phyloP scores from a whole-genome alignment of 2,888 invertebrate species.

The Microctonus aethiopoides region DNA sequence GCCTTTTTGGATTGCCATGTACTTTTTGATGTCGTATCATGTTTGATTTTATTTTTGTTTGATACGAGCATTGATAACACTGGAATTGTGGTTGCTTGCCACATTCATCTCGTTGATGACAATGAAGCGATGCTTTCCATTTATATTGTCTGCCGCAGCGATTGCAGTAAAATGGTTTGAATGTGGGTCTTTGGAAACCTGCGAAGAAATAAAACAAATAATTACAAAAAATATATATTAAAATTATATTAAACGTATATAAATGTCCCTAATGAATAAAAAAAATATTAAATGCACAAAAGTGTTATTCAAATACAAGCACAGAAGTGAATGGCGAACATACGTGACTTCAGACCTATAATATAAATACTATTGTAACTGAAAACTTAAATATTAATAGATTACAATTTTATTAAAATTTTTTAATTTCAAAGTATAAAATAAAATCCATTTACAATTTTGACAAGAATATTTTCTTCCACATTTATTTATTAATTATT shows the following conservation, averaged over 20 bases:
- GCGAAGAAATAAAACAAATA: constrained; percentile 42
- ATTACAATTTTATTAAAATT: background rate
- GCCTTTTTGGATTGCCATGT: constrained; percentile 39
- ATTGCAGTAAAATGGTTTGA: constrained; percentile 62
- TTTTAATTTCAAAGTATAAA: background rate
- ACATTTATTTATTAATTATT: constrained; percentile 43
- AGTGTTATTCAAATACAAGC: background rate
- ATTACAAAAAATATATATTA: background rate
- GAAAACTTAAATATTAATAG: background rate
- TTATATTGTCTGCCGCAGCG: constrained; percentile 52
- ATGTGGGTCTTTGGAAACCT: constrained; percentile 35
- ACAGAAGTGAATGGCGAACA: background rate
- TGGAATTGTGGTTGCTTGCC: constrained; percentile 56
- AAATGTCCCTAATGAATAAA: background rate
- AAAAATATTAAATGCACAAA: background rate
- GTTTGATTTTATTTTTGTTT: constrained; percentile 52
- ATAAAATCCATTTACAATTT: background rate
- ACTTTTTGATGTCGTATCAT: constrained; percentile 49
- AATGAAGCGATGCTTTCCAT: constrained; percentile 64
- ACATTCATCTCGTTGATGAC: constrained; percentile 75
- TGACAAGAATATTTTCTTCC: too few species aligned
- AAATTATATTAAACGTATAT: background rate
- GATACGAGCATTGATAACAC: constrained; percentile 56
- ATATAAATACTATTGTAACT: background rate
- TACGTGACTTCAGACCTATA: background rate